Base-by-base conservation (phyloP, 2,797 vertebrate genomes). In the Neosalanx taihuensis region DNA sequence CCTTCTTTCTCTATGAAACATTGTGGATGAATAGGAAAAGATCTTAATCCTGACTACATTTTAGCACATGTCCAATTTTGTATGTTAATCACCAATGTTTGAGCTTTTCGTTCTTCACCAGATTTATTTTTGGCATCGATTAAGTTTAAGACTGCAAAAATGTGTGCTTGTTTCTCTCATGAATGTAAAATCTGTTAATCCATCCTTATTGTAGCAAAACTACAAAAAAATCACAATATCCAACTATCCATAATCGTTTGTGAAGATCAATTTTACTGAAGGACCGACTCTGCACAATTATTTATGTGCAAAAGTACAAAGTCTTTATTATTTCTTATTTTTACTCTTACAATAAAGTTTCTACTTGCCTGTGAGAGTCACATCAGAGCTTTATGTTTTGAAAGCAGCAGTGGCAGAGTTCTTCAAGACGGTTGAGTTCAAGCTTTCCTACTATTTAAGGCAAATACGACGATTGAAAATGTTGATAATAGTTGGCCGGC, bases 331-430 rank as follows among this genome's bases (percentile, higher is more conserved):
- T 10, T 9, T 46, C 13, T 76, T 77, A 72, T 71, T 73, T 63
- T 76, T 20, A 35, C 35, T 77, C 71, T 60, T 46, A 46, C 64
- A 61, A 68, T 71, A 74, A 35, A n/a, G 64, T 78, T 69, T 70
- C 64, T 70, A 66, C 71, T 68, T 61, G 57, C 65, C 72, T 75
- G 76, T 75, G 67, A 68, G 76, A 73, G 66, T 72, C 67, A 72
- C 77, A 74, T 81, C 69, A 81, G 69, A 76, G 70, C 77, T 74
- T 61, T 84, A 73, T 60, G 69, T 64, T 58, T 64, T 73, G 72
- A 77, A 71, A 5, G 46, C 61, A 77, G 60, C 64, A 74, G 64
- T 46, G 79, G 71, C 78, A 79, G 65, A 76, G 75, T 61, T 58
- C 65, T 72, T 77, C 26, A 64, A 41, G 59, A 74, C 74, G 76